Percentiles rank a stretch among this genome's conserved stretches.
Evolutionary conservation across 2,888 invertebrate genomes (phyloP).

Genomic region (Xylophagus ater): DNA sequence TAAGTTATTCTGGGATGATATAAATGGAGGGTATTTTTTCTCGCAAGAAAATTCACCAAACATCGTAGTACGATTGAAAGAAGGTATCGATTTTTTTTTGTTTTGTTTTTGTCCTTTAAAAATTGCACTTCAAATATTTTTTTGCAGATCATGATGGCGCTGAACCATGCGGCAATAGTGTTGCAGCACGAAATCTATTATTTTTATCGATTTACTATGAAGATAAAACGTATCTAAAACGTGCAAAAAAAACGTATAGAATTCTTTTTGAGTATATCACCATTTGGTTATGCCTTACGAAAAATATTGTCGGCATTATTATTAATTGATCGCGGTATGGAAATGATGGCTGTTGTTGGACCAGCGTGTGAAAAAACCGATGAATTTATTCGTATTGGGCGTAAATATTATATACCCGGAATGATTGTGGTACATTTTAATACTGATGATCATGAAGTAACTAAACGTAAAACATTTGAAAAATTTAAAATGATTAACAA

Average conservation of each 20-base stretch:
- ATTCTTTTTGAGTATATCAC: slow-evolving; percentile 27
- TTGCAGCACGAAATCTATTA: slow-evolving; percentile 69
- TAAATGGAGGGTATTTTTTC: slow-evolving; percentile 65
- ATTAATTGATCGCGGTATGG: slow-evolving; percentile 31
- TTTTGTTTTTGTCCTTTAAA: neutral
- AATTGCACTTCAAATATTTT: neutral
- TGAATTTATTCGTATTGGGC: slow-evolving; percentile 31
- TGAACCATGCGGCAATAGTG: slow-evolving; percentile 87
- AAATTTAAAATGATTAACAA: slow-evolving; percentile 37
- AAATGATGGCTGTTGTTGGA: slow-evolving; percentile 37
- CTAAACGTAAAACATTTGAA: slow-evolving; percentile 28
- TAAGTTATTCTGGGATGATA: slow-evolving; percentile 69
- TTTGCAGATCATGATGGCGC: slow-evolving; percentile 83
- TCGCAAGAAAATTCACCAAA: slow-evolving; percentile 54
- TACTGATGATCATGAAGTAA: slow-evolving; percentile 25
- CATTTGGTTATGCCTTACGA: slow-evolving; percentile 35
- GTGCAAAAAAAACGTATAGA: slow-evolving; percentile 28
- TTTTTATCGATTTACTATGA: slow-evolving; percentile 58
- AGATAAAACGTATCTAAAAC: slow-evolving; percentile 26
- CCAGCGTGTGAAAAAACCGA: slow-evolving; percentile 30
- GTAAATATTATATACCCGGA: slow-evolving; percentile 36
- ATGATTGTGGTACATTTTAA: slow-evolving; percentile 32
- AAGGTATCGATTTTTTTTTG: slow-evolving; percentile 51
- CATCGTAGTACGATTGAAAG: slow-evolving; percentile 70
- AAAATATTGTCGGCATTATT: slow-evolving; percentile 36